Evolutionary conservation across 2,797 vertebrate species (phyloP), one percentile per base, ranked within the genome.

Genomic region (Pangasius djambal): DNA sequence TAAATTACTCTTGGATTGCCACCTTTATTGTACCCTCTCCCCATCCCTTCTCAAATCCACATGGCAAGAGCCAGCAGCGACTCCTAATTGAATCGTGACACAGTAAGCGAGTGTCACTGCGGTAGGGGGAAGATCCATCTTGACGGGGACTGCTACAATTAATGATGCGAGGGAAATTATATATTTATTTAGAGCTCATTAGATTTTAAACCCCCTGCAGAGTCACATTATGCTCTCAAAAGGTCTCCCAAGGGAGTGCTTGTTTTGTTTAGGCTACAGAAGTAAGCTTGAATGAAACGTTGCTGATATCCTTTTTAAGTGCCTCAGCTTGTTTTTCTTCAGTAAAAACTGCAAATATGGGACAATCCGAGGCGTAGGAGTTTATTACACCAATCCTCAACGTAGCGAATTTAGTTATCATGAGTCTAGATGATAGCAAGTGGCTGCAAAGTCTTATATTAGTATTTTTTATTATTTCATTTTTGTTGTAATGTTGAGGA

Each of bases 171-270:
- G 91, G 92, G 55, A 93, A 90, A 92, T 95, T 95, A 94, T 96
- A 95, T 95, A 95, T 96, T 96, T 96, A 95, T 96, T 95, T 95
- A 93, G 82, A 83, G 94, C 93, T 96, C 95, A 96, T 96, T 96
- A 96, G 92, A 90, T 93, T 95, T 93, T 92, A 93, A 85, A 93
- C 86, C 89, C 91, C 95, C 94, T 6, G 91, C 91, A 94, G 94
- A 93, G 92, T 89, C 87, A 82, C 94, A 93, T 93, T 90, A 92
- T 92, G 91, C 92, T 93, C 89, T 91, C 91, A 77, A 83, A 91
- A 92, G 86, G 87, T 89, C 87, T 87, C 89, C 63, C 87, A 89
- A 15, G 6, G 91, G 94, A 95, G 90, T 89, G 0, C 92, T 93
- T 88, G 85, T 87, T 96, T 92, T 94, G 93, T 95, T 95, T 95